Evolutionary conservation across 2,888 invertebrate genomes (phyloP).

Genomic region (Clitarchus hookeri): DNA sequence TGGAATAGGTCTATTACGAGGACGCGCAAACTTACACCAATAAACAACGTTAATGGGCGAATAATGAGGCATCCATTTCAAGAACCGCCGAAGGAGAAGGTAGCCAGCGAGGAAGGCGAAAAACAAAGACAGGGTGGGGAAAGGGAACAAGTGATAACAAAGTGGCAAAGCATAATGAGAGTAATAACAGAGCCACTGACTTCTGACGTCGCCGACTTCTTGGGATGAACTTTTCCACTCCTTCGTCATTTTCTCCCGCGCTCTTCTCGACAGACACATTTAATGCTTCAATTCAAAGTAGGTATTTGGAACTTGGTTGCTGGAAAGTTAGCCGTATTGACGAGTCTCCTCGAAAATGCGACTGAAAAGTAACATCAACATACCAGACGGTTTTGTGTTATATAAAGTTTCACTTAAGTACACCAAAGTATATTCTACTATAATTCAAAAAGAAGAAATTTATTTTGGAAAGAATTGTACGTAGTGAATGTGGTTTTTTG

Average conservation of each 20-base stretch:
- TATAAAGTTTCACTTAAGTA: no score
- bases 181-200: neutral
- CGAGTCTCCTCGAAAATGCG: no score
- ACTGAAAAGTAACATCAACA: no score
- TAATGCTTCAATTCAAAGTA: neutral
- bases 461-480: no score
- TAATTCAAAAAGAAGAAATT: no score
- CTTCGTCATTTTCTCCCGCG: neutral
- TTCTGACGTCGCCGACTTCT: neutral
- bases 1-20: neutral
- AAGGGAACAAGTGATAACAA: neutral
- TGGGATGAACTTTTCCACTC: neutral
- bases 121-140: neutral
- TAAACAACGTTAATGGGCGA: slow-evolving; percentile 8
- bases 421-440: no score
- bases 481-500: no score
- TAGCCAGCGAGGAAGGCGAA: neutral
- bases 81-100: slow-evolving; percentile 14
- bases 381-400: no score
- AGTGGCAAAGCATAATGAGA: slow-evolving; percentile 3
- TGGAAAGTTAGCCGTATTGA: neutral
- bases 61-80: slow-evolving; percentile 6
- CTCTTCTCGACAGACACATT: neutral
- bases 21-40: neutral
- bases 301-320: neutral